phyloP scores from a whole-genome alignment of 1,140 invertebrate species.

The Amphibalanus amphitrite region DNA sequence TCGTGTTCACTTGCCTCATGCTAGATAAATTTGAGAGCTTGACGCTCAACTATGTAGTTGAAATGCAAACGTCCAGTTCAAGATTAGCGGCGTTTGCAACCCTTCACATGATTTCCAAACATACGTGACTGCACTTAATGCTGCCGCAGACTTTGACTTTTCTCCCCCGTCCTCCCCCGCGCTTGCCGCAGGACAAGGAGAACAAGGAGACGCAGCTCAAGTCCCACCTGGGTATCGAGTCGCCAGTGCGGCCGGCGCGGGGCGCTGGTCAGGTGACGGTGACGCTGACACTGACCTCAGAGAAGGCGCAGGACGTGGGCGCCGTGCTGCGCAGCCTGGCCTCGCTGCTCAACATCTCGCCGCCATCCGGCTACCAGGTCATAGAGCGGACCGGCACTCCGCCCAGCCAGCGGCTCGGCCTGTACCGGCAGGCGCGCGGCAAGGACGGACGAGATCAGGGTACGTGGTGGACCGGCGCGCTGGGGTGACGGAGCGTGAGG shows the following conservation, averaged over 20 bases:
- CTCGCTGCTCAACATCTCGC: constrained; percentile 73
- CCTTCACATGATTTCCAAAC: too few species aligned
- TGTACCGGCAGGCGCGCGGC: constrained; percentile 52
- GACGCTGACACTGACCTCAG: constrained; percentile 72
- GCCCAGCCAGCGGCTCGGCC: constrained; percentile 55
- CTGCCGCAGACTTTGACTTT: too few species aligned
- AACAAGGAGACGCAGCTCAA: constrained; percentile 20
- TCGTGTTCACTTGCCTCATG: too few species aligned
- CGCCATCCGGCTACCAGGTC: constrained; percentile 69
- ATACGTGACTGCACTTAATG: too few species aligned
- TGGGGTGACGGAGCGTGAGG: too few species aligned
- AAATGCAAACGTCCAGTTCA: too few species aligned
- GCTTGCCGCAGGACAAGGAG: constrained; percentile 14
- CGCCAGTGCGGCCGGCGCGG: constrained; percentile 37
- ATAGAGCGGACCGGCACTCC: constrained; percentile 55
- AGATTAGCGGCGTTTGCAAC: too few species aligned
- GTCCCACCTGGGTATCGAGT: constrained; percentile 26
- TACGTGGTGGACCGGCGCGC: constrained; percentile 22
- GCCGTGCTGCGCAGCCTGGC: constrained; percentile 75
- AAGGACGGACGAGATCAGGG: constrained; percentile 67
- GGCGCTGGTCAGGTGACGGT: constrained; percentile 75
- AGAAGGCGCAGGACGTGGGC: constrained; percentile 79
- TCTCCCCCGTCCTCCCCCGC: too few species aligned
- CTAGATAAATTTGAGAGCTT: too few species aligned
- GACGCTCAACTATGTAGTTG: too few species aligned